Conservation (phyloP, 1,140 invertebrate genomes). For the Magallana gigas region DNA sequence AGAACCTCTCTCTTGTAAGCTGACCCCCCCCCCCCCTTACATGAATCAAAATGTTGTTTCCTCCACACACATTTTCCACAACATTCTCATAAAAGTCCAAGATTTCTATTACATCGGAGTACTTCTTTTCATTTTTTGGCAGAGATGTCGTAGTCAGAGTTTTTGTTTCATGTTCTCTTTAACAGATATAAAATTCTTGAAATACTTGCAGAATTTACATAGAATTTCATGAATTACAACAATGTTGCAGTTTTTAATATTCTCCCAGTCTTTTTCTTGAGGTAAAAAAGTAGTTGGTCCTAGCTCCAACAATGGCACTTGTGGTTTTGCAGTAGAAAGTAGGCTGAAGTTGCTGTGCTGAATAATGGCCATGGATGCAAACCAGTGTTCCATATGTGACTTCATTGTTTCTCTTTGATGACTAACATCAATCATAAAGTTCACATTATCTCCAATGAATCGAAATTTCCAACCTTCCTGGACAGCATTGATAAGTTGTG, state of each 20-base stretch:
- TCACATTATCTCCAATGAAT: slow-evolving; percentile 48
- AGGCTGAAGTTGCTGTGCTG: slow-evolving; percentile 49
- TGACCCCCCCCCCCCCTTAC: too few relatives aligned
- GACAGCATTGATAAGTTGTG: slow-evolving; percentile 40
- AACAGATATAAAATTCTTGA: slow-evolving; percentile 28
- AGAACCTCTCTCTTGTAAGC: too few relatives aligned
- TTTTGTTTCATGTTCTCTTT: background rate
- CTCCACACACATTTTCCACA: background rate
- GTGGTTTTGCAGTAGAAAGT: too few relatives aligned
- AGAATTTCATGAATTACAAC: slow-evolving; percentile 17
- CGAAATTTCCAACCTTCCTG: slow-evolving; percentile 36
- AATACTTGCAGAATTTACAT: slow-evolving; percentile 40
- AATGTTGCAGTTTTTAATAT: slow-evolving; percentile 22
- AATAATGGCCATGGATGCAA: slow-evolving; percentile 51
- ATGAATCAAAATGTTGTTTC: too few relatives aligned
- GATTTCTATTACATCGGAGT: slow-evolving; percentile 48
- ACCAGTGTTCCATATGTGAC: slow-evolving; percentile 54
- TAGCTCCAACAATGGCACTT: too few relatives aligned
- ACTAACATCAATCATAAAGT: slow-evolving; percentile 47
- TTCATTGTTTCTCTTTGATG: slow-evolving; percentile 42
- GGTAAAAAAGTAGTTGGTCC: too few relatives aligned
- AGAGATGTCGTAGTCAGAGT: slow-evolving; percentile 10
- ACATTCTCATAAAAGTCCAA: slow-evolving; percentile 42
- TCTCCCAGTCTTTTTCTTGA: slow-evolving; percentile 27
- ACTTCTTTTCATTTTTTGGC: slow-evolving; percentile 57